Evolutionary conservation across 2,797 vertebrate species (phyloP), one percentile per base, ranked within the genome.

Genomic region (Sebastes taczanowskii): DNA sequence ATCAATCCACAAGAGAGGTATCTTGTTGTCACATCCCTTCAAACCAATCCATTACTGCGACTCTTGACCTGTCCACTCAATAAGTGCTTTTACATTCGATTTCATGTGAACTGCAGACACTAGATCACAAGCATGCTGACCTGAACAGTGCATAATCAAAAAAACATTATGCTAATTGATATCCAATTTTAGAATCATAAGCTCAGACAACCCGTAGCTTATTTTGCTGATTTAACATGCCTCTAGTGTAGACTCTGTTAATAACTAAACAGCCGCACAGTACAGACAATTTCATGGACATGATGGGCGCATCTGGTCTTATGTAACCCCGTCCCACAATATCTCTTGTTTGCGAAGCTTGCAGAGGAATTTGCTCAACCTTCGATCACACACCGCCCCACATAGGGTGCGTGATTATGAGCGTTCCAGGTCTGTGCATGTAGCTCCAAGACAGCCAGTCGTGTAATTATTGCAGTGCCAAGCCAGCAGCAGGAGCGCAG

Each of bases 311-410:
- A 67, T 88, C 67, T 74, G 67, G 13, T 76, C 46, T 91, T 89
- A 78, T 27, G 66, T 29, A 93, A 91, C 65, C 1, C 10, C 75
- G 52, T 49, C 74, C 71, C 49, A 64, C 30, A 67, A 74, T 70
- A 53, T 73, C 71, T 82, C 68, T 32, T 84, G 74, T 91, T 89
- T 85, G 86, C 73, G 18, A 88, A 81, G 78, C 69, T 77, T 78
- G 63, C 75, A 77, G 81, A 78, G 78, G 71, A 86, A 86, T 91
- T 90, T 88, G 86, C 53, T 80, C 84, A 90, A 90, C 86, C 85
- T 90, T 87, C 42, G 66, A 84, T 86, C 81, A 80, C 81, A 80
- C 64, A 60, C 62, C 18, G 53, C 72, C 30, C 35, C 35, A 76
- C 64, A 34, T 80, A 71, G 35, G 58, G 20, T 35, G 70, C 10